These are phyloP conservation scores for Egretta garzetta DNA, from an alignment of 2,113 vertebrate species.

Conservation along the genomic window DNA sequence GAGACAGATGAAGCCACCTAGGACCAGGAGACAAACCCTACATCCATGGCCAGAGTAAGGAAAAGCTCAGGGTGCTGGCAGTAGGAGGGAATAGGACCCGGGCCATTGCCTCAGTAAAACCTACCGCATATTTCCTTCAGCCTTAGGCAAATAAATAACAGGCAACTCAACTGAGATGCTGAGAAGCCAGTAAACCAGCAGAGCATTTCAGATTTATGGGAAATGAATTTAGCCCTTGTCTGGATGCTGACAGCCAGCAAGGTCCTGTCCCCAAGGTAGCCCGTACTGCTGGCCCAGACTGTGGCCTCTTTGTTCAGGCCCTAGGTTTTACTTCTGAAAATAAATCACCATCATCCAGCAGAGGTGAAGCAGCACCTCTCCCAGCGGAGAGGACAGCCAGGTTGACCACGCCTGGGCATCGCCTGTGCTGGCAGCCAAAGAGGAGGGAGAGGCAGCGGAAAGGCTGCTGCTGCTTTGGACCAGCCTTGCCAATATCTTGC, in stretches of 20 bases:
- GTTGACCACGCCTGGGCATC: neutral
- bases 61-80: neutral
- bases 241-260: neutral
- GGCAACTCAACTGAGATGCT: neutral
- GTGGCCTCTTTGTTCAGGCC: neutral
- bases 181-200: neutral
- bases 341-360: rapidly evolving
- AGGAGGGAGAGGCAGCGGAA: neutral
- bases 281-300: neutral
- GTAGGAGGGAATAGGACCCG: neutral
- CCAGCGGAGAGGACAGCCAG: neutral
- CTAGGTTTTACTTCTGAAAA: neutral
- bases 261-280: neutral
- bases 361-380: neutral
- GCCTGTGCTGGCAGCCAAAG: neutral
- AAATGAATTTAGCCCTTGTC: neutral
- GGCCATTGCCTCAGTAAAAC: neutral
- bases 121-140: neutral
- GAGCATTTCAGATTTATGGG: neutral
- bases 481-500: neutral
- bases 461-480: neutral
- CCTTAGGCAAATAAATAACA: neutral
- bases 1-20: neutral
- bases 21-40: neutral
- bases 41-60: neutral